Conservation (phyloP, 1,140 invertebrate genomes). For the Saccostrea cuccullata region DNA sequence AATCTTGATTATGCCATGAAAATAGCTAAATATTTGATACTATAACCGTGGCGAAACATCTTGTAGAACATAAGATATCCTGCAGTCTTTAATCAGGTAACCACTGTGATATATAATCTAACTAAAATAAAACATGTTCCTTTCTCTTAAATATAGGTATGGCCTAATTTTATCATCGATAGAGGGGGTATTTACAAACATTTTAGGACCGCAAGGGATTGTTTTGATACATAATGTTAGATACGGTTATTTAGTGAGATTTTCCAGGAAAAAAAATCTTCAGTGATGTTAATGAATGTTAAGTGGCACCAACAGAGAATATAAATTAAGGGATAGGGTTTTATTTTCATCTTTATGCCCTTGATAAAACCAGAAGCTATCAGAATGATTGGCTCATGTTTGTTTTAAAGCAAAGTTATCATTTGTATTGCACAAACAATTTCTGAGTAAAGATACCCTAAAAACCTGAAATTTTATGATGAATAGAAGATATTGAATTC, state of each 20-base stretch:
- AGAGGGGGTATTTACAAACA: not conserved
- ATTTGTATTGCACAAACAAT: no score
- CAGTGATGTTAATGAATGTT: conserved; percentile 19
- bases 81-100: not conserved
- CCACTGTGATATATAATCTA: not conserved
- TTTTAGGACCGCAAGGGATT: not conserved
- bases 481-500: no score
- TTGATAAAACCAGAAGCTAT: not conserved
- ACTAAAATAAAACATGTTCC: not conserved
- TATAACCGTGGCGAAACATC: no score
- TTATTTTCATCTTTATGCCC: not conserved
- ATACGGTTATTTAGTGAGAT: not conserved
- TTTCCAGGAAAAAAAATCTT: not conserved
- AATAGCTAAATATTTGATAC: no score
- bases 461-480: no score
- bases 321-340: not conserved
- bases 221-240: not conserved
- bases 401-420: no score
- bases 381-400: not conserved
- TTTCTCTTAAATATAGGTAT: conserved; percentile 18
- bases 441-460: no score
- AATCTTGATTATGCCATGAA: no score
- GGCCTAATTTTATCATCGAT: not conserved
- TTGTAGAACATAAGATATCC: not conserved
- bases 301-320: not conserved